Conservation (phyloP, 1,140 invertebrate species). For the Neodiprion fabricii region DNA sequence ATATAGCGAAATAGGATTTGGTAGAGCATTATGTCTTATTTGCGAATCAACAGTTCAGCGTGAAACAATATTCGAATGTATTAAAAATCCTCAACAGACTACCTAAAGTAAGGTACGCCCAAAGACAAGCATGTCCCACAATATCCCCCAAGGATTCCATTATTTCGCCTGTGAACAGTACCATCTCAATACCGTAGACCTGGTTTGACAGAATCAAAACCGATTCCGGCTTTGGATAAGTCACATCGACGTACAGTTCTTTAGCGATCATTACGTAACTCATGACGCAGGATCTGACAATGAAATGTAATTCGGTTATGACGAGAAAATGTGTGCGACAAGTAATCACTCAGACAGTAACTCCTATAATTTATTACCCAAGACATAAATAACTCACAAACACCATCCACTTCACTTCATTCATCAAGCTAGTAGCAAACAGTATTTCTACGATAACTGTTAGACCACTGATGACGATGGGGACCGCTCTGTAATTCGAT, state of each 20-base stretch:
- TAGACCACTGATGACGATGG: conserved; percentile 67
- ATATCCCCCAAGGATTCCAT: conserved; percentile 44
- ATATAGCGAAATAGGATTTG: too few species aligned
- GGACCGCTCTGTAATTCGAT: conserved; percentile 62
- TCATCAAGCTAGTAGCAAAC: conserved; percentile 66
- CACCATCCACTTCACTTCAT: conserved; percentile 41
- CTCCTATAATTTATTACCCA: conserved; percentile 23
- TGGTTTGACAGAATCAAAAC: conserved; percentile 73
- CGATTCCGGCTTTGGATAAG: conserved; percentile 75
- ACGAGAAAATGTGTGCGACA: conserved; percentile 23
- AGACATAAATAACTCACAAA: conserved; percentile 27
- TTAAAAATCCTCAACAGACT: too few species aligned
- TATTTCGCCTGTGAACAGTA: conserved; percentile 46
- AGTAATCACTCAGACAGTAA: conserved; percentile 19
- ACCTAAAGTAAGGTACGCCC: too few species aligned
- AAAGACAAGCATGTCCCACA: conserved; percentile 38
- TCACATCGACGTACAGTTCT: conserved; percentile 78
- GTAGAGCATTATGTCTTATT: too few species aligned
- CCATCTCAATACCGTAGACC: conserved; percentile 69
- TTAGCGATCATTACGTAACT: conserved; percentile 77
- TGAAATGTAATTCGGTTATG: background rate
- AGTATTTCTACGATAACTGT: conserved; percentile 67
- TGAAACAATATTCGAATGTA: too few species aligned
- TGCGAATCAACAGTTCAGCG: too few species aligned
- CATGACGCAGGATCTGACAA: conserved; percentile 74